phyloP scores from a whole-genome alignment of 64 coral and sea anemone genomes.

The Actinia equina region DNA sequence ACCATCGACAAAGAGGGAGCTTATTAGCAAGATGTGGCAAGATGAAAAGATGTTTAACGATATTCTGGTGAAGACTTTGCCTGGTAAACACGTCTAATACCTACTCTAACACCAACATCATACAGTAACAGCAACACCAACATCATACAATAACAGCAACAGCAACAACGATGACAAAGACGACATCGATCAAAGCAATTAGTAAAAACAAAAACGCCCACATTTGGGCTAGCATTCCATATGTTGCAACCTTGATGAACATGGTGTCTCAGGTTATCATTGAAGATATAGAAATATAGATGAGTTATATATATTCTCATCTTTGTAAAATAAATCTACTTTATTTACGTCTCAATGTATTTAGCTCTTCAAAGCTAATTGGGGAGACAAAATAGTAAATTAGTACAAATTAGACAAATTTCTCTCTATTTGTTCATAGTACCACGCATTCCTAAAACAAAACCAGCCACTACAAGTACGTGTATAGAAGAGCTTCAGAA shows the following conservation, averaged over 20 bases:
- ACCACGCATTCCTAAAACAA: neutral
- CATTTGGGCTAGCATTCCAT: neutral
- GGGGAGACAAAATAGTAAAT: no score
- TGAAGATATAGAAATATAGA: no score
- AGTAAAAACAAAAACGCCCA: neutral
- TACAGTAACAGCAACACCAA: neutral
- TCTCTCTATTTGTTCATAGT: neutral
- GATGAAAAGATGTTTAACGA: slow-evolving; percentile 24
- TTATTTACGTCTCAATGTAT: no score
- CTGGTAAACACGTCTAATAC: neutral
- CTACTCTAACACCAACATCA: neutral
- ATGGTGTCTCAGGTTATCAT: no score
- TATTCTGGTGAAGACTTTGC: slow-evolving; percentile 3
- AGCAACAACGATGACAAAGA: neutral
- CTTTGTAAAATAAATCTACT: no score
- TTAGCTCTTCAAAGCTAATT: no score
- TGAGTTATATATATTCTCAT: no score
- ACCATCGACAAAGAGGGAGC: neutral
- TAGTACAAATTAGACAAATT: no score
- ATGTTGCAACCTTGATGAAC: no score
- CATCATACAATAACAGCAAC: no score
- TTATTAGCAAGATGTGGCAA: slow-evolving; percentile 1
- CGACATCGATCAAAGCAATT: neutral
- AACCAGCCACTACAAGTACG: neutral
- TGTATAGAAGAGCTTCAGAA: neutral